phyloP scores from a whole-genome alignment of 2,797 vertebrate species.

The Coendou prehensilis region DNA sequence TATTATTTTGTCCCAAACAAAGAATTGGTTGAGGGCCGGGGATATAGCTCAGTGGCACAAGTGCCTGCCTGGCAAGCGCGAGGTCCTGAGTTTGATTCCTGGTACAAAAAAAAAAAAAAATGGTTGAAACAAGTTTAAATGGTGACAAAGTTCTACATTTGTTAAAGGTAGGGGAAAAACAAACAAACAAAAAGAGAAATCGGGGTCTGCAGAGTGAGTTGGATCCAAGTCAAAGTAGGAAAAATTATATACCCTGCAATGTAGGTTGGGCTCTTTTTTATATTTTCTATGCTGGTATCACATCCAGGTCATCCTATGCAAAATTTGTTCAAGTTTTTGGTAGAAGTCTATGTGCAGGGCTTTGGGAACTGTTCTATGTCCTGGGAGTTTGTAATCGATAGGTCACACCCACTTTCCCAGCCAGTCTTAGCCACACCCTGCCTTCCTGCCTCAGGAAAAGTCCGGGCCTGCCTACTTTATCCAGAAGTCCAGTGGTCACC shows the following conservation, averaged over 20 bases:
- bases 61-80: no score
- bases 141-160: neutral
- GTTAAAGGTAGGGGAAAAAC: neutral
- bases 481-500: neutral
- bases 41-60: no score
- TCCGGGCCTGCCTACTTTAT: constrained; percentile 27
- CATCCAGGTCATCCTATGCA: neutral
- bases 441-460: neutral
- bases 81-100: no score
- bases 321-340: neutral
- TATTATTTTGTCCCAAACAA: no score
- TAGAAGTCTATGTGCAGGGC: neutral
- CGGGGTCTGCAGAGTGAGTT: neutral
- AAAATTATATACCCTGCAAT: neutral
- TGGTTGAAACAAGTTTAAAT: neutral
- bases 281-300: neutral
- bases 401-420: neutral
- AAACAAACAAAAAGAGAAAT: no score
- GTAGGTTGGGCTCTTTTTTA: neutral
- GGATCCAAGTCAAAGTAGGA: neutral
- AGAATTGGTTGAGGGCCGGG: no score
- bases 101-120: no score
- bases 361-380: neutral
- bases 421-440: neutral
- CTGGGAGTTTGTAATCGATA: neutral